Evolutionary conservation across 1,140 invertebrate genomes (phyloP).

Genomic region (Limonius californicus): DNA sequence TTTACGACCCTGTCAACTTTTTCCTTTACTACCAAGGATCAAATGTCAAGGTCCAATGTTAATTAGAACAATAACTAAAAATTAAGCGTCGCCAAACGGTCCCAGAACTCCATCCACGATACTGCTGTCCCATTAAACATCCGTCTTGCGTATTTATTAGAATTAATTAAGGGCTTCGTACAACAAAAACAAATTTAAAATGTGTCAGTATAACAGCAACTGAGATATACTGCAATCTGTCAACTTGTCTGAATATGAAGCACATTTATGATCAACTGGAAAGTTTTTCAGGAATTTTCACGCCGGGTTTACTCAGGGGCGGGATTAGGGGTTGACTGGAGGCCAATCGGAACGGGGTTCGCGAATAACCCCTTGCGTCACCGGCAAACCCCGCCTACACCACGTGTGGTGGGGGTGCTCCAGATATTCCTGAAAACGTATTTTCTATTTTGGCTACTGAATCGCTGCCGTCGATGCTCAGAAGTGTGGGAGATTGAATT

Average conservation of each 20-base stretch:
- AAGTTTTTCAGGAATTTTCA: constrained; percentile 35
- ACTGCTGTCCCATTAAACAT: background rate
- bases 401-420: constrained; percentile 4
- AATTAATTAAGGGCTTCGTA: background rate
- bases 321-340: constrained; percentile 34
- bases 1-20: too few relatives aligned
- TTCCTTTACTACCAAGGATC: too few relatives aligned
- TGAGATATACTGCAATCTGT: constrained; percentile 32
- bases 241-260: constrained; percentile 33
- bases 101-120: background rate
- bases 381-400: constrained; percentile 32
- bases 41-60: too few relatives aligned
- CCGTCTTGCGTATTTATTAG: background rate
- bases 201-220: background rate
- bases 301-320: constrained; percentile 31
- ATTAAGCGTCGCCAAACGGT: background rate
- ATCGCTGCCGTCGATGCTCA: background rate
- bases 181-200: constrained; percentile 1
- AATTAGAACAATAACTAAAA: too few relatives aligned
- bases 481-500: too few relatives aligned
- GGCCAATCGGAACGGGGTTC: constrained; percentile 30
- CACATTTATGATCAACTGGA: constrained; percentile 43
- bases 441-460: constrained; percentile 16
- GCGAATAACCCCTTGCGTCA: constrained; percentile 35
- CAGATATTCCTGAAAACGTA: constrained; percentile 16